Evolutionary conservation across 2,113 vertebrate species (phyloP).

Genomic region (Erpornis zantholeuca): DNA sequence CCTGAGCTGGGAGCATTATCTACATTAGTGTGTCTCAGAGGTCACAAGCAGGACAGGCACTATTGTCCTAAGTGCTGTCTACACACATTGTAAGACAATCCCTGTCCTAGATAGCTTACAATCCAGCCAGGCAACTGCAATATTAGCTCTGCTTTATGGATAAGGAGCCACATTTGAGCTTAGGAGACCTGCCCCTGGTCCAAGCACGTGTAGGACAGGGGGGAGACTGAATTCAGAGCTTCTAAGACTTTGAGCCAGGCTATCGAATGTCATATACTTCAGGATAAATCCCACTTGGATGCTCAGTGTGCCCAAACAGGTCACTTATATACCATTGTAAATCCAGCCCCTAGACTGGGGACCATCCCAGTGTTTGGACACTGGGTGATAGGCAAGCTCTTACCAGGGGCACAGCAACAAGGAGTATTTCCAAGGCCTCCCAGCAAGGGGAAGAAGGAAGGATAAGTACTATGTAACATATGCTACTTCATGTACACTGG

Average conservation of each 20-base stretch:
- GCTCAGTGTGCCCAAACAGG: not conserved
- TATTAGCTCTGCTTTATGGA: not conserved
- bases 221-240: not conserved
- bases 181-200: not conserved
- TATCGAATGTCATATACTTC: not conserved
- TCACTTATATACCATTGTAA: not conserved
- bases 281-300: not conserved
- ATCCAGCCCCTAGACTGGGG: not conserved
- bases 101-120: constrained; percentile 2
- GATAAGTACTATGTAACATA: not conserved
- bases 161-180: not conserved
- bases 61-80: not conserved
- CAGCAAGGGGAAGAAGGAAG: not conserved
- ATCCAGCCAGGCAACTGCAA: not conserved
- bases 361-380: not conserved
- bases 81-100: constrained; percentile 17
- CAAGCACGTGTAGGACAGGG: not conserved
- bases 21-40: not conserved
- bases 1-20: not conserved
- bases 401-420: not conserved
- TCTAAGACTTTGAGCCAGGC: not conserved
- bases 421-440: not conserved
- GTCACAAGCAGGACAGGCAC: not conserved
- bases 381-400: not conserved
- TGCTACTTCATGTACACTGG: not conserved